Evolutionary conservation across 2,113 vertebrate species (phyloP), one percentile per base, ranked within the genome.

Genomic region (Toxotes chatareus): DNA sequence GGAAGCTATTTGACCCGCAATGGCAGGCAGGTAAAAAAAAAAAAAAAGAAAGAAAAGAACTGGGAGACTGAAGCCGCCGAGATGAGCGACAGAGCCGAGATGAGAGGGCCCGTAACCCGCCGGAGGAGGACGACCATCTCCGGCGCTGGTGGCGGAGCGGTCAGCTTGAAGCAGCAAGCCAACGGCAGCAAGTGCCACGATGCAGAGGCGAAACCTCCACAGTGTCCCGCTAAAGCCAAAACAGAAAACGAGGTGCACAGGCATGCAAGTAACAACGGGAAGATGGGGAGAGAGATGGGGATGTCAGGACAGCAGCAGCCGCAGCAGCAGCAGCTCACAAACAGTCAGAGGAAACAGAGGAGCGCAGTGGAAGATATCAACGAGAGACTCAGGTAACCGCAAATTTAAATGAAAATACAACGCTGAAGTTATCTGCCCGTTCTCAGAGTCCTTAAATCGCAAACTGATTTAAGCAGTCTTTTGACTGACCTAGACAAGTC

Each of bases 51-150:
- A n/a, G 3, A 31, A 64, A n/a, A 14, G 21, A 60, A 21, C 63
- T 57, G 53, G 69, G 36, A 67, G 71, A 65, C 34, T 44, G 44
- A 51, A 68, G 32, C 79, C 34, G 64, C 81, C 13, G 71, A 83
- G 42, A 96, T 96, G 95, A 93, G 93, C 75, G 94, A 95, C 68
- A 91, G 66, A 75, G 76, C 81, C 69, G 94, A 92, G 38, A 82
- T 53, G 53, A 88, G 68, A 86, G 93, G 92, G 82, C 88, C 91
- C 69, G 23, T 19, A 7, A 79, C 71, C 76, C 95, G 93, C 79
- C 81, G 85, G 55, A 93, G 94, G 81, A 94, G 94, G 80, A 94
- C 93, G 8, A 95, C 94, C 40, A 80, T 88, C 88, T 66, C 91
- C 76, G 89, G 85, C 76, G 40, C 36, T 0, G 64, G 76, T 75